Evolutionary conservation across 2,797 vertebrate genomes (phyloP).

Genomic region (Rhyacichthys aspro): DNA sequence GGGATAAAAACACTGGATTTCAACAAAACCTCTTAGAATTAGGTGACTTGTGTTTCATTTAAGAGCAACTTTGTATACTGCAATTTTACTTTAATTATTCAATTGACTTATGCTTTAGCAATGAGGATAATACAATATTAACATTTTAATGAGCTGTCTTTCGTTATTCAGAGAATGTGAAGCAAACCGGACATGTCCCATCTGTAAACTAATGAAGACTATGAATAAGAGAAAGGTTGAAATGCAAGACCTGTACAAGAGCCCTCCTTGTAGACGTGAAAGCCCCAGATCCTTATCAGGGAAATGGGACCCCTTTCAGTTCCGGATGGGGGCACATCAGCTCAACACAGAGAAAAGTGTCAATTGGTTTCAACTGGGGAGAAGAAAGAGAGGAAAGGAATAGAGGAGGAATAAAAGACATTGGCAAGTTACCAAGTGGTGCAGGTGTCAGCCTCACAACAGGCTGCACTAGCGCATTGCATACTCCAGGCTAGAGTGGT

Average conservation of each 20-base stretch:
- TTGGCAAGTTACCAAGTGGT: slow-evolving; percentile 69
- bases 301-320: slow-evolving; percentile 58
- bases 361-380: slow-evolving; percentile 55
- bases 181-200: not conserved
- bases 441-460: slow-evolving; percentile 77
- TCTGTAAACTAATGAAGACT: slow-evolving; percentile 38
- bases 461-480: slow-evolving; percentile 44
- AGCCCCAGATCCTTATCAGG: slow-evolving; percentile 65
- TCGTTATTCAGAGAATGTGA: not conserved
- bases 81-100: not conserved
- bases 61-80: not conserved
- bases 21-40: slow-evolving; percentile 15
- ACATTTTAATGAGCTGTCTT: not conserved
- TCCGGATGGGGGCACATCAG: slow-evolving; percentile 47
- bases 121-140: not conserved
- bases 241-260: slow-evolving; percentile 66
- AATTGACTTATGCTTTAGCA: not conserved
- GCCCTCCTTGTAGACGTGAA: slow-evolving; percentile 56
- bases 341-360: slow-evolving; percentile 55
- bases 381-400: slow-evolving; percentile 32
- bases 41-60: slow-evolving; percentile 15
- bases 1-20: slow-evolving; percentile 21
- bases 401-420: slow-evolving; percentile 50
- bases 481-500: slow-evolving; percentile 55
- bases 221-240: slow-evolving; percentile 50